Percentiles rank a stretch among this genome's conserved stretches.
Conservation (phyloP, 2,888 invertebrate genomes). For the Diachrysia chrysitis region DNA sequence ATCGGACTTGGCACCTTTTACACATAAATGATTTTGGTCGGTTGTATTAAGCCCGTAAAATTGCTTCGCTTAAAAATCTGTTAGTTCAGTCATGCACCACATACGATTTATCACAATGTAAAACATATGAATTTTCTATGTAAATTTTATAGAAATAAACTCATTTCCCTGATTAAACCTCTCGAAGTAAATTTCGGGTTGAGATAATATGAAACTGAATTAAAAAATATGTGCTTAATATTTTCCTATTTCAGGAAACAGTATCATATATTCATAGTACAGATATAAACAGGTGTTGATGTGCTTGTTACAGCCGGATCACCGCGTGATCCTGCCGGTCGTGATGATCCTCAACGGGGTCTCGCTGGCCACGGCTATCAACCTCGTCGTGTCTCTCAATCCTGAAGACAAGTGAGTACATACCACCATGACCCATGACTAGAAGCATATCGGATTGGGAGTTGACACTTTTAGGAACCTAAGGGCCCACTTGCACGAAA, state of each 20-base stretch:
- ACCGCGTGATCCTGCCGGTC: slow-evolving; percentile 73
- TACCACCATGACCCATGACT: no score
- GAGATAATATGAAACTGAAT: no score
- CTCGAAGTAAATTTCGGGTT: no score
- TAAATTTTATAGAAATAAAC: no score
- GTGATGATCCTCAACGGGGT: slow-evolving; percentile 79
- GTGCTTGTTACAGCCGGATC: slow-evolving; percentile 71
- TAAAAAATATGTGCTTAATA: no score
- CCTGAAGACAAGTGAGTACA: slow-evolving; percentile 83
- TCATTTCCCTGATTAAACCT: no score
- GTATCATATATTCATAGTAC: background rate
- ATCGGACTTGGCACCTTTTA: slow-evolving; percentile 4
- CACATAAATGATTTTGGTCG: background rate
- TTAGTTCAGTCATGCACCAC: no score
- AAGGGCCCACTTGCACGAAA: no score
- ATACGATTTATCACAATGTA: no score
- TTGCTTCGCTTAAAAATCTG: background rate
- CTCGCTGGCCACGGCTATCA: slow-evolving; percentile 78
- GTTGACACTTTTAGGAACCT: no score
- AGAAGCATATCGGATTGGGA: no score
- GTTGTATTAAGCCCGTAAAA: slow-evolving; percentile 1
- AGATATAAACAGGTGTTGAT: background rate
- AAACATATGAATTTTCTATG: no score
- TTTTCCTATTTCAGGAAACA: background rate
- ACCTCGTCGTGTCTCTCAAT: slow-evolving; percentile 81